Percentiles rank a stretch among this genome's conserved stretches.
These are phyloP conservation scores for Chrysemys picta DNA, from an alignment of 2,113 vertebrate species.

Conservation along the genomic window DNA sequence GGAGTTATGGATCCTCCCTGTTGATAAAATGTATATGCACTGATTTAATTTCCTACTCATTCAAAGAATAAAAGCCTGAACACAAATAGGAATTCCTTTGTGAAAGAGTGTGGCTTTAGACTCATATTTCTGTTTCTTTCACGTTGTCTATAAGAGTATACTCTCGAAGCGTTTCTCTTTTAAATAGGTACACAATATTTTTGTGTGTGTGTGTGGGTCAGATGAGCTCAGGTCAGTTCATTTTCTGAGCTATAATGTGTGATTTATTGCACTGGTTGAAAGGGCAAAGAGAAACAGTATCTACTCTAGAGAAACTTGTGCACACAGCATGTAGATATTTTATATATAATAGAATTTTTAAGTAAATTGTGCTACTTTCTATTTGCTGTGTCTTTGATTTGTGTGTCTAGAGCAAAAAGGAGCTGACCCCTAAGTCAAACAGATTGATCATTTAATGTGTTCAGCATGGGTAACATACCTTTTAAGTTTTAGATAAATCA, in stretches of 20 bases:
- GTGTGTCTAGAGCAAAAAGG: background rate
- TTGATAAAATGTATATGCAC: background rate
- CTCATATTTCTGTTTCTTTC: background rate
- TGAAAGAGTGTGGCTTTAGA: background rate
- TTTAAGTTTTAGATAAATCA: background rate
- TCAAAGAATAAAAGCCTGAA: background rate
- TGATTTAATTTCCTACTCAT: background rate
- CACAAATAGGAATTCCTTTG: background rate
- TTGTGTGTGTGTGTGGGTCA: background rate
- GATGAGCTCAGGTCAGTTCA: background rate
- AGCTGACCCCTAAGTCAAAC: background rate
- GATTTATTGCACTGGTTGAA: background rate
- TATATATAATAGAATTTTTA: background rate
- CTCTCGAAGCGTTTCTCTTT: background rate
- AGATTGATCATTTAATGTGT: background rate
- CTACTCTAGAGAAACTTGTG: background rate
- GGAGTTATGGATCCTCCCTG: background rate
- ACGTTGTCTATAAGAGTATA: background rate
- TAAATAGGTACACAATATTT: fast-evolving
- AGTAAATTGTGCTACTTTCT: background rate
- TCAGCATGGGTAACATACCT: background rate
- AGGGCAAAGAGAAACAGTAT: background rate
- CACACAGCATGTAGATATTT: background rate
- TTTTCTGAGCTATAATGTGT: background rate
- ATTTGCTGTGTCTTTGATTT: background rate